These are phyloP conservation scores for Enteromius argenteus DNA, from an alignment of 2,797 vertebrate genomes.

Conservation along the genomic window DNA sequence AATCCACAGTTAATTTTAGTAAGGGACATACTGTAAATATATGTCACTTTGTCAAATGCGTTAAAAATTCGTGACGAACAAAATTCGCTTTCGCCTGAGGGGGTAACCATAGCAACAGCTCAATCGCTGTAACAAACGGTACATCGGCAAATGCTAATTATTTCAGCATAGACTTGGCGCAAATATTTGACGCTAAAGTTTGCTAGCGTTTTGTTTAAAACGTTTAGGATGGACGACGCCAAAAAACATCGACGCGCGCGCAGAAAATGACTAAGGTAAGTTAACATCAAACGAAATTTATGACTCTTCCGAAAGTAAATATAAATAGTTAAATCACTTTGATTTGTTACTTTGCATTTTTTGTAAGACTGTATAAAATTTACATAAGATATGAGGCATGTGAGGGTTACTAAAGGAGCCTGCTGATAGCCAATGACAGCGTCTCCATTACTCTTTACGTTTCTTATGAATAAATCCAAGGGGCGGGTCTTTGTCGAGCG, in stretches of 20 bases:
- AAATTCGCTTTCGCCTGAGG: background rate
- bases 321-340: too few species aligned
- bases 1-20: background rate
- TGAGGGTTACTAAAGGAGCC: slow-evolving; percentile 31
- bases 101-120: background rate
- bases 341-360: too few species aligned
- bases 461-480: slow-evolving; percentile 48
- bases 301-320: background rate
- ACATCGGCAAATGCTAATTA: background rate
- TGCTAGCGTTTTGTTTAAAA: background rate
- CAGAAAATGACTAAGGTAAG: background rate
- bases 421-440: slow-evolving; percentile 47
- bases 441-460: slow-evolving; percentile 35
- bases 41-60: background rate
- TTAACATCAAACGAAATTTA: background rate
- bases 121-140: background rate
- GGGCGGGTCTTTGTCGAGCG: slow-evolving; percentile 43
- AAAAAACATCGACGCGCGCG: background rate
- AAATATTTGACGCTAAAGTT: background rate
- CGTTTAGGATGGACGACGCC: background rate
- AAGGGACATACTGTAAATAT: background rate
- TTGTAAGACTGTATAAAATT: background rate
- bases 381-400: background rate
- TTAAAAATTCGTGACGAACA: background rate
- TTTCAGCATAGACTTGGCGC: background rate